Base-by-base conservation (phyloP, 2,113 vertebrate genomes). In the Grantiella picta region DNA sequence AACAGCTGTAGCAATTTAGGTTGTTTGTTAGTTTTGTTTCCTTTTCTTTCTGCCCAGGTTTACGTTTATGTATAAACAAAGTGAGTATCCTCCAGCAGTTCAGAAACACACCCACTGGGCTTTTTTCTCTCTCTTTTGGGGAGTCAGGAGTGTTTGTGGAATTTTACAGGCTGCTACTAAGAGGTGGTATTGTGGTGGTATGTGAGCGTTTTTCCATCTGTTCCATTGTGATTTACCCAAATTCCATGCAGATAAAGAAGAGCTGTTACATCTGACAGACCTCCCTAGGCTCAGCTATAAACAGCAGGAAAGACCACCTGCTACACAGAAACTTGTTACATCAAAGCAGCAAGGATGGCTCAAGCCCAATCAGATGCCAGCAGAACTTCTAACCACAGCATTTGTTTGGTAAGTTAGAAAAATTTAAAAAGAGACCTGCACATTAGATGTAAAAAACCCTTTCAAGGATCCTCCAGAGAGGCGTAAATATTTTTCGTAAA, bases 281-380 rank as follows among this genome's bases (percentile, higher is more conserved):
- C 95, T 97, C 96, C 96, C 95, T 57, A 76, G 82, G 92, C 95
- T 88, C 75, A 90, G 75, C 77, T 89, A 86, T 95, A 96, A 98
- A 97, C 97, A 98, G 96, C 97, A 97, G 93, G 96, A 96, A 96
- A 95, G 96, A 92, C 96, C 98, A 98, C 98, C 97, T 98, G 98
- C 97, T 96, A 96, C 92, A 96, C 63, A 94, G 77, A 95, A 97
- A 95, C 90, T 97, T 65, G 89, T 96, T 97, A 97, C 93, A 97
- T 97, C 95, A 97, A 98, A 98, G 97, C 79, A 61, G 61, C 22
- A 70, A 83, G 49, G n/a, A 92, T 31, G 2, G 50, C 57, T 40
- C 81, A 56, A 9, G 64, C 77, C 64, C 90, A 96, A 80, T 94
- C 97, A 97, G 94, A 96, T 87, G 81, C 91, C 86, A 94, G 86